Evolutionary conservation across 1,140 invertebrate genomes (phyloP).

Genomic region (Antheraea pernyi): DNA sequence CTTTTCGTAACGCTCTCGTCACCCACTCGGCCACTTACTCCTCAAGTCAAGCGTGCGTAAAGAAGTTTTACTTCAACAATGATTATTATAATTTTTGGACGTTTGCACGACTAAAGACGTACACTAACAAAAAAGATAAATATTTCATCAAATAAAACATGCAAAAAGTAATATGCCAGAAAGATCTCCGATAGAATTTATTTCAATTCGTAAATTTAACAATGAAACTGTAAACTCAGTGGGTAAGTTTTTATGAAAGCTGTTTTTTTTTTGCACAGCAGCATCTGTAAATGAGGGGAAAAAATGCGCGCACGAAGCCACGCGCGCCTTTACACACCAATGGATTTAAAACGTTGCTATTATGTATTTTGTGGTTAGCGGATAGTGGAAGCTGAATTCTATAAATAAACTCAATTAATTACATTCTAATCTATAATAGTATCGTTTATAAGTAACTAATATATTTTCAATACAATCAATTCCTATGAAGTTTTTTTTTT

Average conservation of each 20-base stretch:
- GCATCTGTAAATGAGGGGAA: constrained; percentile 57
- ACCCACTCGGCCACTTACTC: too few relatives aligned
- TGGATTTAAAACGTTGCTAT: constrained; percentile 67
- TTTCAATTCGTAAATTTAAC: neutral
- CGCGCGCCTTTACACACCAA: constrained; percentile 51
- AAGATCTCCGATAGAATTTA: neutral
- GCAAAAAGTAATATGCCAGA: neutral
- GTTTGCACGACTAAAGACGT: neutral
- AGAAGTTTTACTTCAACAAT: too few relatives aligned
- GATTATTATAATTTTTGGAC: neutral
- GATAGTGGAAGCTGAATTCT: neutral
- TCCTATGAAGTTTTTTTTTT: too few relatives aligned
- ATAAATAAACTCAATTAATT: neutral
- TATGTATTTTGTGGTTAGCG: neutral
- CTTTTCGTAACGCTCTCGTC: too few relatives aligned
- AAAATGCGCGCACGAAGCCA: constrained; percentile 55
- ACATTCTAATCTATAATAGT: neutral
- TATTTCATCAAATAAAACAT: neutral
- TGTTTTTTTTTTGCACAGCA: neutral
- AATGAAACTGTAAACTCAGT: neutral
- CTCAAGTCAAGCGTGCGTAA: too few relatives aligned
- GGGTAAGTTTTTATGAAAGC: neutral
- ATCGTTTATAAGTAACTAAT: too few relatives aligned
- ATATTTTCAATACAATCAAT: too few relatives aligned
- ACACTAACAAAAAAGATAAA: neutral